These are phyloP conservation scores for Petrosia ficiformis DNA, from an alignment of 37 sponge, comb jelly and placozoan genomes.

Conservation along the genomic window DNA sequence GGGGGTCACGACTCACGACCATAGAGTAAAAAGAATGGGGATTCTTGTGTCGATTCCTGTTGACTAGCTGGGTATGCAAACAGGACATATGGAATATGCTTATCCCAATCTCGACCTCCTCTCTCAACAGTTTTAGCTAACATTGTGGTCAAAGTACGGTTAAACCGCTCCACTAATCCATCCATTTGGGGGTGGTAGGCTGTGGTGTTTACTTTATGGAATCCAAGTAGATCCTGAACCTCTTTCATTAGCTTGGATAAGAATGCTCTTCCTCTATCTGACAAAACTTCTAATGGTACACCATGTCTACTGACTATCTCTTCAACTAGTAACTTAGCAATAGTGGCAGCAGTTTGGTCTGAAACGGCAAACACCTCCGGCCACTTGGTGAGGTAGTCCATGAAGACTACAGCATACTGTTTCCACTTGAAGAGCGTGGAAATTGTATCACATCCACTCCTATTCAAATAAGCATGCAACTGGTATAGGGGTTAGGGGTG, in stretches of 20 bases:
- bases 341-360: constrained; percentile 47
- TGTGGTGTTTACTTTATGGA: constrained; percentile 59
- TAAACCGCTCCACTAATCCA: constrained; percentile 57
- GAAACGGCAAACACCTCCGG: constrained; percentile 66
- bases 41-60: constrained; percentile 51
- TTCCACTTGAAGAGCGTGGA: constrained; percentile 18
- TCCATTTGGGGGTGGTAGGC: constrained; percentile 55
- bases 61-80: constrained; percentile 45
- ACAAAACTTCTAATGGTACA: constrained; percentile 32
- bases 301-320: constrained; percentile 37
- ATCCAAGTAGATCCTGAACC: constrained; percentile 14
- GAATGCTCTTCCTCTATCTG: constrained; percentile 50
- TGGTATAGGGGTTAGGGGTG: constrained; percentile 59
- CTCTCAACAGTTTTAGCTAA: constrained; percentile 23
- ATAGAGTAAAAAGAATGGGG: constrained; percentile 47
- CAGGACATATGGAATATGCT: constrained; percentile 33
- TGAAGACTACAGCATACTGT: constrained; percentile 54
- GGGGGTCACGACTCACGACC: constrained; percentile 54
- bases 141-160: constrained; percentile 33
- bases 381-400: constrained; percentile 77
- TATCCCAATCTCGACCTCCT: constrained; percentile 36
- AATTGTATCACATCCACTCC: constrained; percentile 56
- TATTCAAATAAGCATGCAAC: constrained; percentile 49
- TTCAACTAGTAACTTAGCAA: constrained; percentile 50
- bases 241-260: constrained; percentile 17